Percentiles rank a stretch among this genome's conserved stretches.
These are phyloP conservation scores for Enchytraeus crypticus DNA, from an alignment of 2,888 invertebrate genomes.

Conservation along the genomic window DNA sequence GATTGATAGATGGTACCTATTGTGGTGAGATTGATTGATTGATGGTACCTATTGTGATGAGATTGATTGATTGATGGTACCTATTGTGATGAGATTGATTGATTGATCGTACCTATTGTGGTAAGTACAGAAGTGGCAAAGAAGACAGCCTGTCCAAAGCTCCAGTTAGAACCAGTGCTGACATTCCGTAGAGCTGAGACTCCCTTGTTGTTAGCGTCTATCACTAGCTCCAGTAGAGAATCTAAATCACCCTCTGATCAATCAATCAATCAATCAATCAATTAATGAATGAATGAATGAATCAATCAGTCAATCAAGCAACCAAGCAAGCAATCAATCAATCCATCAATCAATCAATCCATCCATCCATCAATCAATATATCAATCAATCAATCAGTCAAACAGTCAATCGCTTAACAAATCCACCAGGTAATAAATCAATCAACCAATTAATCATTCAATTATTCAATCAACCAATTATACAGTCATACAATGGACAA, in stretches of 20 bases:
- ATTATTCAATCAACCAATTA: not conserved
- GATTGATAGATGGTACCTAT: too few relatives aligned
- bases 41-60: too few relatives aligned
- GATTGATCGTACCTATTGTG: constrained; percentile 57
- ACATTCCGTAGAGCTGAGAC: constrained; percentile 68
- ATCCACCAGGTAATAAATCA: not conserved
- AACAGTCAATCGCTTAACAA: constrained; percentile 61
- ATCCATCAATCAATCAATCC: constrained; percentile 65
- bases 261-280: not conserved
- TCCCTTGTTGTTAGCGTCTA: constrained; percentile 67
- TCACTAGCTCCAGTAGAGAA: constrained; percentile 61
- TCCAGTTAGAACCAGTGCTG: constrained; percentile 72
- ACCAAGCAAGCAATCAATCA: constrained; percentile 87
- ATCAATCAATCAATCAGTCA: constrained; percentile 67
- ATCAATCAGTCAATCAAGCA: constrained; percentile 75
- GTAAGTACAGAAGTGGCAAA: constrained; percentile 79
- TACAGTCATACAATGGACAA: not conserved
- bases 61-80: too few relatives aligned
- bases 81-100: not conserved
- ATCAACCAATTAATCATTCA: not conserved
- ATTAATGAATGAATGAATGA: constrained; percentile 69
- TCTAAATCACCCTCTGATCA: constrained; percentile 52
- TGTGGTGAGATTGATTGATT: too few relatives aligned
- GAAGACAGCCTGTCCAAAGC: constrained; percentile 78
- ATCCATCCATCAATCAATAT: constrained; percentile 66